phyloP scores from a whole-genome alignment of 2,888 invertebrate species.

The Brenthis ino region DNA sequence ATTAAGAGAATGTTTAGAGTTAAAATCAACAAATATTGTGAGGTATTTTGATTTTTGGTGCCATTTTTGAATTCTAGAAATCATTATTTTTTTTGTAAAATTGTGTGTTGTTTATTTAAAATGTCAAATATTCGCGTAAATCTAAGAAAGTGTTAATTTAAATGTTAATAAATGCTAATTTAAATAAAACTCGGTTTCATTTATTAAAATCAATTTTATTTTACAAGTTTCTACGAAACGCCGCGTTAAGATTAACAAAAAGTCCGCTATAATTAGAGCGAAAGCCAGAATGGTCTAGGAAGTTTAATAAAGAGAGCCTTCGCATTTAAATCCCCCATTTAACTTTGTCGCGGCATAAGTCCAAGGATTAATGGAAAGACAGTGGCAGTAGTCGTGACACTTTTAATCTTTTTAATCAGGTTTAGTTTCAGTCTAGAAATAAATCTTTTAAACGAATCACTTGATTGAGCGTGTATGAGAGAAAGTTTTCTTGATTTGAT shows the following conservation, averaged over 20 bases:
- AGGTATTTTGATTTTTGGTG: too few species aligned
- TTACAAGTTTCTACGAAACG: constrained; percentile 19
- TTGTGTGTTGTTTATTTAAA: too few species aligned
- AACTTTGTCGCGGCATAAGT: constrained; percentile 41
- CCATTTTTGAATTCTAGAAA: too few species aligned
- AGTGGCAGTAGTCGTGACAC: constrained; percentile 38
- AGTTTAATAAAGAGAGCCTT: constrained; percentile 35
- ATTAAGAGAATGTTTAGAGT: too few species aligned
- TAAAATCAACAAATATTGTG: too few species aligned
- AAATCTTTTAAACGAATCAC: constrained; percentile 29
- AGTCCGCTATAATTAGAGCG: constrained; percentile 32
- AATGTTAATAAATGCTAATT: too few species aligned
- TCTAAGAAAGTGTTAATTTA: too few species aligned
- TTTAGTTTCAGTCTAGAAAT: constrained; percentile 33
- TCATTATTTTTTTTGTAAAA: too few species aligned
- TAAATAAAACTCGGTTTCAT: too few species aligned
- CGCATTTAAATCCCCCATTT: constrained; percentile 41
- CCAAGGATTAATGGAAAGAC: constrained; percentile 41
- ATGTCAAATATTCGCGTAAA: too few species aligned
- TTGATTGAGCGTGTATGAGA: constrained; percentile 23
- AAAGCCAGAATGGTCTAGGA: constrained; percentile 34
- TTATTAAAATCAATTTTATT: constrained; percentile 5
- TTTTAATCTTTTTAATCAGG: constrained; percentile 38
- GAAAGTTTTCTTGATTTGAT: constrained; percentile 5
- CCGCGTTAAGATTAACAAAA: constrained; percentile 26